Percentiles rank a stretch among this genome's conserved stretches.
Evolutionary conservation across 2,113 vertebrate species (phyloP).

Genomic region (Cinclus cinclus): DNA sequence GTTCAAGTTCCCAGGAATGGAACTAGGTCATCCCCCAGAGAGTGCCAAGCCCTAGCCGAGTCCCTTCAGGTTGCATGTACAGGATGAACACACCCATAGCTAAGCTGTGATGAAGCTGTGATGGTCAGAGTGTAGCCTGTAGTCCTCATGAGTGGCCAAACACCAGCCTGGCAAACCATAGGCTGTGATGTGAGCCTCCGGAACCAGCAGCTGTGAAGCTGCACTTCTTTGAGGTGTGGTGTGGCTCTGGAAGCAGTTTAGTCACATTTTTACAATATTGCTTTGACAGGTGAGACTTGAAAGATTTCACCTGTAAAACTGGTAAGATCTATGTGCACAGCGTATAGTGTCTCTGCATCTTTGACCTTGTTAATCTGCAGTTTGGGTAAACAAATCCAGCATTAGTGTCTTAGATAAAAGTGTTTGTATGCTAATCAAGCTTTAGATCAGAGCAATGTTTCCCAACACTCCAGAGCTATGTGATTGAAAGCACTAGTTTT

Average conservation of each 20-base stretch:
- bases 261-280: not conserved
- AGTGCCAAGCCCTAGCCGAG: not conserved
- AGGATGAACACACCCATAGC: accelerated
- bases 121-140: not conserved
- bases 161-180: not conserved
- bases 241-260: not conserved
- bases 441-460: not conserved
- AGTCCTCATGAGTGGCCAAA: not conserved
- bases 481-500: not conserved
- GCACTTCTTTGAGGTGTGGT: not conserved
- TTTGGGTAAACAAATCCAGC: not conserved
- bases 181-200: not conserved
- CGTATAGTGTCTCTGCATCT: not conserved
- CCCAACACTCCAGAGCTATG: not conserved
- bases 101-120: not conserved
- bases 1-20: not conserved
- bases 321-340: not conserved
- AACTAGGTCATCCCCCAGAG: not conserved
- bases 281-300: not conserved
- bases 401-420: not conserved
- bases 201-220: not conserved
- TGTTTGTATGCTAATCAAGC: not conserved
- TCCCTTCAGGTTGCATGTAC: accelerated
- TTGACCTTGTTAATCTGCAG: not conserved
- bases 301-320: not conserved